These are phyloP conservation scores for Acronicta alni DNA, from an alignment of 2,888 invertebrate genomes.

Conservation along the genomic window DNA sequence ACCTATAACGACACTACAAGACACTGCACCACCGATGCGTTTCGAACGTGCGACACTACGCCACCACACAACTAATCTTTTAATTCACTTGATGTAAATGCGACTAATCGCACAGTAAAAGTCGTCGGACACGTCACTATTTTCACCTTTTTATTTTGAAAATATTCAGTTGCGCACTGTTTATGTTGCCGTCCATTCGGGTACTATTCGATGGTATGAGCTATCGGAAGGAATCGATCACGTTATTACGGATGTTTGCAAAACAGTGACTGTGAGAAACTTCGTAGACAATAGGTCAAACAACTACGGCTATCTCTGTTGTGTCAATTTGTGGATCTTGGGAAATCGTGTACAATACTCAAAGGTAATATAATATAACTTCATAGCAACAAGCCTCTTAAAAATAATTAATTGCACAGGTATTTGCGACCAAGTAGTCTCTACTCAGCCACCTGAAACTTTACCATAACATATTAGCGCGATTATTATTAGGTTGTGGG, in stretches of 20 bases:
- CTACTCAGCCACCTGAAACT: not conserved
- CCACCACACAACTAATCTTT: conserved; percentile 14
- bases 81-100: conserved; percentile 5
- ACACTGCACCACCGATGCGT: conserved; percentile 49
- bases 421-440: not conserved
- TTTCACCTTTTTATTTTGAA: conserved; percentile 35
- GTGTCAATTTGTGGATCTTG: conserved; percentile 2
- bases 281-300: conserved; percentile 28
- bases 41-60: conserved; percentile 31
- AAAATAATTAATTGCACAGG: not conserved
- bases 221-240: conserved; percentile 25
- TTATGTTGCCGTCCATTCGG: conserved; percentile 30
- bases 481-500: no score
- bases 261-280: conserved; percentile 51
- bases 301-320: conserved; percentile 7
- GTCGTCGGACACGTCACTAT: conserved; percentile 6
- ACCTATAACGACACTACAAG: conserved; percentile 78
- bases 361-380: not conserved
- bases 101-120: conserved; percentile 6
- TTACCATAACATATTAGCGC: no score
- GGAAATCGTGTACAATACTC: not conserved
- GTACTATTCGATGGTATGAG: conserved; percentile 19
- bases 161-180: conserved; percentile 21
- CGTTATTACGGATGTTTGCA: conserved; percentile 54
- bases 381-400: not conserved